Evolutionary conservation across 2,797 vertebrate species (phyloP).

Genomic region (Hypotaenidia philippensis): DNA sequence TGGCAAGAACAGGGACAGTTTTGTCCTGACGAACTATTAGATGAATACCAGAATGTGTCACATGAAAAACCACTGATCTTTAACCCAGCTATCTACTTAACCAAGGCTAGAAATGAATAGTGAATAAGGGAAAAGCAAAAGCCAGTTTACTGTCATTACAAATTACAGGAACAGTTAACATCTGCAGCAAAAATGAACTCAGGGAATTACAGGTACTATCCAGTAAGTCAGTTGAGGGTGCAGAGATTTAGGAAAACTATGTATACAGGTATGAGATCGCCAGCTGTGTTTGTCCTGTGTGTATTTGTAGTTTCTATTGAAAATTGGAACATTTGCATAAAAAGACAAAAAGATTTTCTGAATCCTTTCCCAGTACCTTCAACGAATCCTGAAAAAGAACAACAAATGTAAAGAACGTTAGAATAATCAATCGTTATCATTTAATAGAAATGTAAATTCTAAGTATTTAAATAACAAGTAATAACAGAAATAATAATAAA

Average conservation of each 20-base stretch:
- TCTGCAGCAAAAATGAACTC: constrained; percentile 72
- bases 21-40: constrained; percentile 88
- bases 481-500: constrained; percentile 25
- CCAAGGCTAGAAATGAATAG: constrained; percentile 82
- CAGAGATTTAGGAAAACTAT: constrained; percentile 8
- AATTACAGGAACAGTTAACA: constrained; percentile 78
- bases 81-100: constrained; percentile 84
- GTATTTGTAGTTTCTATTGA: background rate
- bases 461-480: background rate
- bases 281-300: background rate
- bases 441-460: background rate
- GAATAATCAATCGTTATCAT: background rate
- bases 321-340: background rate
- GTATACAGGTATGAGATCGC: constrained; percentile 2
- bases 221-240: constrained; percentile 43
- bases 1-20: constrained; percentile 94
- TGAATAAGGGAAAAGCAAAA: constrained; percentile 82
- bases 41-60: constrained; percentile 86
- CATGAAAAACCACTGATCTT: constrained; percentile 90
- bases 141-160: constrained; percentile 82
- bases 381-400: background rate
- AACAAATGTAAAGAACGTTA: background rate
- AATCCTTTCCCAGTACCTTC: background rate
- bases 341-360: background rate
- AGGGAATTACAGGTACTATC: constrained; percentile 78